Conservation (phyloP, 2,797 vertebrate species). For the Pipistrellus pipistrellus region DNA sequence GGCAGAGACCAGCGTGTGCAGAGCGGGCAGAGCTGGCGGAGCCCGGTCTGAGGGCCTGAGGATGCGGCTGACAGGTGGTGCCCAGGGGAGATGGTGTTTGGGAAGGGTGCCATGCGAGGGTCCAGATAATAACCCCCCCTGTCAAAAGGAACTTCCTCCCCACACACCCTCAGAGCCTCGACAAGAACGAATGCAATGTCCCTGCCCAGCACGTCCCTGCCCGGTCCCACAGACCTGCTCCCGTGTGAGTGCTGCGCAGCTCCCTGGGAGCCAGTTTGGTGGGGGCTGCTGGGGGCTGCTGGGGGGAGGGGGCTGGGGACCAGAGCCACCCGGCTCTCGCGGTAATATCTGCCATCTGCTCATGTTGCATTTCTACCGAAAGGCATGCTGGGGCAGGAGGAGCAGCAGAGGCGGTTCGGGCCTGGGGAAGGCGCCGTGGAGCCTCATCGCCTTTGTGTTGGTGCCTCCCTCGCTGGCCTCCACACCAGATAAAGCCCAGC, state of each 20-base stretch:
- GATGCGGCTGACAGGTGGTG: not conserved
- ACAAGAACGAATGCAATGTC: not conserved
- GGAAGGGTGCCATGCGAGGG: accelerated
- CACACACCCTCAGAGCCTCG: not conserved
- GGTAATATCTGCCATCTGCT: conserved; percentile 84
- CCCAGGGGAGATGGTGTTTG: accelerated
- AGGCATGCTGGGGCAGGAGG: conserved; percentile 43
- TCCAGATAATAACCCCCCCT: not conserved
- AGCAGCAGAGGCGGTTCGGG: conserved; percentile 63
- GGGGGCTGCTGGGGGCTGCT: too few species aligned
- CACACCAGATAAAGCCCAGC: not conserved
- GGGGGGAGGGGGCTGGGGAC: not conserved
- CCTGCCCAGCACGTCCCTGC: conserved; percentile 26
- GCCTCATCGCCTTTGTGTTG: conserved; percentile 10
- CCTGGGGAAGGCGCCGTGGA: conserved; percentile 63
- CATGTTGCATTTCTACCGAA: conserved; percentile 70
- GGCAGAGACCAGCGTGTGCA: not conserved
- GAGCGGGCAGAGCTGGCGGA: not conserved
- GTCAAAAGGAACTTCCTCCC: not conserved
- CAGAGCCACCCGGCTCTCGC: conserved; percentile 56
- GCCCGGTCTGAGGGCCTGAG: not conserved
- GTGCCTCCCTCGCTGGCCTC: not conserved
- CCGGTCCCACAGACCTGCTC: conserved; percentile 70
- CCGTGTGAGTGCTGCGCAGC: conserved; percentile 59
- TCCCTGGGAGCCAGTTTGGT: not conserved